Percentiles rank a stretch among this genome's conserved stretches.
These are phyloP conservation scores for Drosophila cracens DNA, from an alignment of 2,888 invertebrate species.

Conservation along the genomic window DNA sequence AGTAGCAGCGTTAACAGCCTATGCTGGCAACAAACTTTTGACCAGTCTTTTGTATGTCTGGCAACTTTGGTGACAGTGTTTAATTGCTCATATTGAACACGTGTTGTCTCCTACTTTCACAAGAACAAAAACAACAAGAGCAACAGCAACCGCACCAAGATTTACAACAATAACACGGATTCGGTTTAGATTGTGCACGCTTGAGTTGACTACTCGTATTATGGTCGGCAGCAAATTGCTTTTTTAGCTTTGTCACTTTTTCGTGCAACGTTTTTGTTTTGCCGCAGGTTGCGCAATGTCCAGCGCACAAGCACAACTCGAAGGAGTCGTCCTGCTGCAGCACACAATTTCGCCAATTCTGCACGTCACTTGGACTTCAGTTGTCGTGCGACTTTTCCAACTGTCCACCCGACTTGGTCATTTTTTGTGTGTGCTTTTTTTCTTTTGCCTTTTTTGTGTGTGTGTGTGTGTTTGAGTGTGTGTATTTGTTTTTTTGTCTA, in stretches of 20 bases:
- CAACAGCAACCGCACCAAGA: not conserved
- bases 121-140: constrained; percentile 10
- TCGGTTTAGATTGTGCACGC: constrained; percentile 49
- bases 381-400: constrained; percentile 42
- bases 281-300: constrained; percentile 52
- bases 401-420: constrained; percentile 30
- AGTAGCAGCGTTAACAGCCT: constrained; percentile 8
- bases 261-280: constrained; percentile 62
- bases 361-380: constrained; percentile 71
- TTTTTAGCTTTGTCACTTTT: constrained; percentile 80
- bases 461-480: constrained; percentile 27
- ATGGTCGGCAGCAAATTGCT: constrained; percentile 74
- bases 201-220: constrained; percentile 61
- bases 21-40: constrained; percentile 12
- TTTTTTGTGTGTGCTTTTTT: constrained; percentile 7
- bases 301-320: constrained; percentile 18
- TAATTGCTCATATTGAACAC: constrained; percentile 81
- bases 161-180: constrained; percentile 19
- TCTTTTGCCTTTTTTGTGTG: constrained; percentile 5
- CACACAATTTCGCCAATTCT: constrained; percentile 65
- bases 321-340: constrained; percentile 27
- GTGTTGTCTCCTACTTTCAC: constrained; percentile 62
- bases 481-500: constrained; percentile 33
- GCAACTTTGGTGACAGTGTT: constrained; percentile 73
- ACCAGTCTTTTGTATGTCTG: constrained; percentile 41